Evolutionary conservation across 2,888 invertebrate genomes (phyloP), one percentile per base, ranked within the genome.

Genomic region (Ophioninae sp.): DNA sequence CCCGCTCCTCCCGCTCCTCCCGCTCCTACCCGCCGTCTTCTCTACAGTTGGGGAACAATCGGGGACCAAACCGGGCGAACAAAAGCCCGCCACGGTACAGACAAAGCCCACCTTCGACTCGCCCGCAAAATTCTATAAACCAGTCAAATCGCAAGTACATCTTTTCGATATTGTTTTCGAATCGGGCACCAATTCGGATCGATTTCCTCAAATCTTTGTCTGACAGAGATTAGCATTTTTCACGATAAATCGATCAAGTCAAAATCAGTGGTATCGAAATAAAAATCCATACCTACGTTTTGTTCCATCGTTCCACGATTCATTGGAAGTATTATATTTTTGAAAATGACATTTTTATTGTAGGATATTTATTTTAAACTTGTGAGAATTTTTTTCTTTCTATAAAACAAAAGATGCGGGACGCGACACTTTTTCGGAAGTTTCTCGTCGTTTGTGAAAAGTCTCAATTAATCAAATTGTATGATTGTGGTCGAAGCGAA

Each of bases 181-280:
- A 83, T 76, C 65, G 65, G 41, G 79, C 67, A 56, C 64, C 37
- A 82, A 74, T 79, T 51, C 63, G 69, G 56, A 74, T 37, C 63
- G 74, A 58, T 75, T 64, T 56, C 75, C 64, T 71, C 64, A 51
- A 13, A 75, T 64, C 56, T 71, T 69, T 74, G 75, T 76, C 30
- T 3, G 30, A 30, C 30, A n/a, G n/a, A n/a, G n/a, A n/a, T n/a
- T n/a, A n/a, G n/a, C n/a, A n/a, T n/a, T n/a, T n/a, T n/a, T 23
- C 17, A 7, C 23, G 17, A 44, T n/a, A 5, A 73, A 73, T 73
- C 61, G 10, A 73, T 44, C 3, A 22, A 37, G 41, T 20, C 9
- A 37, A 3, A 30, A 51, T 23, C 37, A 17, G 10, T 20, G 6
- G 6, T 37, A 0, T 3, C 3, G 59, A 72, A 6, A 59, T 7